Evolutionary conservation across 2,797 vertebrate genomes (phyloP).

Genomic region (Lindbergichthys nudifrons): DNA sequence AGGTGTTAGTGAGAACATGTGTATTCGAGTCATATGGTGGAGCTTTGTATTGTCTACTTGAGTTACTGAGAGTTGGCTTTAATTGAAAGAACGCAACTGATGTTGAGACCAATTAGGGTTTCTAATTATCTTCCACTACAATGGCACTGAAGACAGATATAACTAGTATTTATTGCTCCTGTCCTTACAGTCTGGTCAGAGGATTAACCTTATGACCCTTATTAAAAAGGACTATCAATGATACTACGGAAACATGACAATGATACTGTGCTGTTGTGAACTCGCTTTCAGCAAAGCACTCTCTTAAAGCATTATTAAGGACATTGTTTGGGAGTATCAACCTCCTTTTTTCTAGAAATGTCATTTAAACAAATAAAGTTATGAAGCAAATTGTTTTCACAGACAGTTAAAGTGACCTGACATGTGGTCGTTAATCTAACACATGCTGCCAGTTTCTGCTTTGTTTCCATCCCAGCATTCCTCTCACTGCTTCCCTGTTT

Average conservation of each 20-base stretch:
- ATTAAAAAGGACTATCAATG: slow-evolving; percentile 38
- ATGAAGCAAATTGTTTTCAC: no score
- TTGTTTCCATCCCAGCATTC: not conserved
- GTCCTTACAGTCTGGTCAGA: slow-evolving; percentile 17
- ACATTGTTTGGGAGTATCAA: not conserved
- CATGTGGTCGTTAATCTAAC: no score
- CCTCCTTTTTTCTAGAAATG: not conserved
- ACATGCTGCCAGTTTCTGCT: not conserved
- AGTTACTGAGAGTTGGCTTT: slow-evolving; percentile 16
- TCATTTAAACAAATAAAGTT: not conserved
- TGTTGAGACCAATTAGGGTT: slow-evolving; percentile 26
- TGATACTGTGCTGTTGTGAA: not conserved
- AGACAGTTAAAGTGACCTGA: no score
- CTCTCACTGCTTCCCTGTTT: not conserved
- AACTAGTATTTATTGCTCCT: not conserved
- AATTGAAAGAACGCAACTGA: slow-evolving; percentile 27
- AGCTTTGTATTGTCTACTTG: not conserved
- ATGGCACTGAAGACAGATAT: slow-evolving; percentile 13
- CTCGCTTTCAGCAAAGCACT: not conserved
- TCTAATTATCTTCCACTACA: slow-evolving; percentile 39
- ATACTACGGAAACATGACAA: slow-evolving; percentile 25
- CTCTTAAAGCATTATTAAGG: not conserved
- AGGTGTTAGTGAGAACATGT: slow-evolving; percentile 18
- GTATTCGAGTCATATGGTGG: not conserved
- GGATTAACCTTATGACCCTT: slow-evolving; percentile 45